Percentiles rank a stretch among this genome's conserved stretches.
Evolutionary conservation across 2,113 vertebrate genomes (phyloP).

Genomic region (Rhipidura dahli): DNA sequence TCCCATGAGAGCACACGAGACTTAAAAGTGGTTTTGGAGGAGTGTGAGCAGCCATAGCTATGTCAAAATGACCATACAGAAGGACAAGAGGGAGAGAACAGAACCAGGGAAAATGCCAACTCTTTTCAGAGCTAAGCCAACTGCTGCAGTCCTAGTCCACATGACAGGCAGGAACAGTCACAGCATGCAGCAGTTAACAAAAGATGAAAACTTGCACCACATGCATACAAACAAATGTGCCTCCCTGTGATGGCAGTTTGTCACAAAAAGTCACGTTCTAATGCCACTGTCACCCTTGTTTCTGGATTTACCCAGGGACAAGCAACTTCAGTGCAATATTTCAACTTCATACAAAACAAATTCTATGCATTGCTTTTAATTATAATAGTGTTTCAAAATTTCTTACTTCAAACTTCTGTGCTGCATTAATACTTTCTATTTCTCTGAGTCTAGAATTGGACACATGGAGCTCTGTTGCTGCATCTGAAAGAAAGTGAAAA

Average conservation of each 20-base stretch:
- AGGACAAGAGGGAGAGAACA: neutral
- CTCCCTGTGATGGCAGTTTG: neutral
- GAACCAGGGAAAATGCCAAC: fast-evolving
- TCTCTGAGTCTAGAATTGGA: slow-evolving; percentile 83
- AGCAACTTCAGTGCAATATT: neutral
- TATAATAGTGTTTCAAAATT: neutral
- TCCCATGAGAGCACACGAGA: neutral
- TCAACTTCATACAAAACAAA: neutral
- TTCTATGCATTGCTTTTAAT: neutral
- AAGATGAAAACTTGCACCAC: neutral
- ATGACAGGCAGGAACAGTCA: fast-evolving
- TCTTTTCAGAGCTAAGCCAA: neutral
- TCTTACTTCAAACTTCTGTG: slow-evolving; percentile 89
- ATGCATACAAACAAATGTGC: neutral
- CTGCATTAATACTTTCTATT: slow-evolving; percentile 78
- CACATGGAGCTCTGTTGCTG: slow-evolving; percentile 79
- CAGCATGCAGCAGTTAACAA: neutral
- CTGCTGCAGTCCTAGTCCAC: neutral
- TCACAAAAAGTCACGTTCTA: neutral
- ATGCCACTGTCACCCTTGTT: neutral
- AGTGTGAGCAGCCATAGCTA: fast-evolving
- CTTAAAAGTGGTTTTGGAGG: neutral
- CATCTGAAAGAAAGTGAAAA: slow-evolving; percentile 72
- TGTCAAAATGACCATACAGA: neutral
- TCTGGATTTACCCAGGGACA: neutral